Evolutionary conservation across 1,140 invertebrate genomes (phyloP).

Genomic region (Onthophagus taurus): DNA sequence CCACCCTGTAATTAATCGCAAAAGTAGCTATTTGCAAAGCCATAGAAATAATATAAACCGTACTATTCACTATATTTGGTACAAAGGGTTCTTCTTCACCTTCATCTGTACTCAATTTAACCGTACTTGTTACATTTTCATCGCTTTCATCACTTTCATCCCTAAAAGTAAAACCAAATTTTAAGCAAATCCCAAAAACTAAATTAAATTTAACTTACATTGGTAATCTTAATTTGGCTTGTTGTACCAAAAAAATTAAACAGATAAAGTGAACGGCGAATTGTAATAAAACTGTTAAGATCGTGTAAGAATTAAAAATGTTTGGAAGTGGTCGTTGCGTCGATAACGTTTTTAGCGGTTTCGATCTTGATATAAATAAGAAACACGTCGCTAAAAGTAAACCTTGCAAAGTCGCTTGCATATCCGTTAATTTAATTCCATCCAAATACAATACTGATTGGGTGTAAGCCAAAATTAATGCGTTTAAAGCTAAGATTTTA

Average conservation of each 20-base stretch:
- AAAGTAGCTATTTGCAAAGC: constrained; percentile 96
- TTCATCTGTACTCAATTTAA: constrained; percentile 36
- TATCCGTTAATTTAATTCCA: constrained; percentile 96
- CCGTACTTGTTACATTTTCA: constrained; percentile 14
- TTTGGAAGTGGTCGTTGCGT: constrained; percentile 93
- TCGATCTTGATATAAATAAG: constrained; percentile 95
- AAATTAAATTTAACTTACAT: constrained; percentile 44
- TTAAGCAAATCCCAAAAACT: neutral
- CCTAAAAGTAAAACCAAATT: constrained; percentile 17
- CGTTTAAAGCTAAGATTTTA: constrained; percentile 98
- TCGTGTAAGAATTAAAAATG: constrained; percentile 97
- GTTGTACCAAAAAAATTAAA: constrained; percentile 80
- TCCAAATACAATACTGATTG: constrained; percentile 98
- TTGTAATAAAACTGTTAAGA: constrained; percentile 89
- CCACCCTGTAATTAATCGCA: constrained; percentile 96
- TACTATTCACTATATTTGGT: constrained; percentile 92
- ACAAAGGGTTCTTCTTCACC: constrained; percentile 85
- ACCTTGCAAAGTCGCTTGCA: constrained; percentile 93
- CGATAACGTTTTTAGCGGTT: constrained; percentile 90
- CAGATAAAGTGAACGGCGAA: constrained; percentile 92
- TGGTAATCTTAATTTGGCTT: constrained; percentile 60
- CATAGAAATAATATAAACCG: constrained; percentile 97
- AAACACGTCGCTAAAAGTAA: constrained; percentile 92
- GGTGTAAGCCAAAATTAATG: constrained; percentile 94
- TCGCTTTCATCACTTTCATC: too few species aligned